These are phyloP conservation scores for Acrocephalus arundinaceus DNA, from an alignment of 2,113 vertebrate species.

Conservation along the genomic window DNA sequence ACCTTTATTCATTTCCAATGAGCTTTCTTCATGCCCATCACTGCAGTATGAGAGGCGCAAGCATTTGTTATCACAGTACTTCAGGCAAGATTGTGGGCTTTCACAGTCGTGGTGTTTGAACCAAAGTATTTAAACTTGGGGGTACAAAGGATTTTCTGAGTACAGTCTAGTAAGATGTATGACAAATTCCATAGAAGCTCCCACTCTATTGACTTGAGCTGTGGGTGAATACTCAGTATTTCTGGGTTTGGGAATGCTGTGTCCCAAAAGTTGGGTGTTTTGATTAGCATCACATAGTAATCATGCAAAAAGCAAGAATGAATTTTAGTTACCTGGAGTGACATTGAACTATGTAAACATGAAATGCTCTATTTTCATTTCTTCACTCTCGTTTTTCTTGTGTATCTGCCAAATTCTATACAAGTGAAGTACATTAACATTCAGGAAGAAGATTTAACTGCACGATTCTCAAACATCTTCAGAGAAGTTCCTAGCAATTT, in stretches of 20 bases:
- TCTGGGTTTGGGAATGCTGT: not conserved
- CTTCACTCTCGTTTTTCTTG: not conserved
- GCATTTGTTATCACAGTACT: not conserved
- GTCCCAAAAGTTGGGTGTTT: not conserved
- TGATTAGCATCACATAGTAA: not conserved
- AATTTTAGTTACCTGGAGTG: not conserved
- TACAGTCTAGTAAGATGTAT: not conserved
- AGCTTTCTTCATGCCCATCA: not conserved
- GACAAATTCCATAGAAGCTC: not conserved
- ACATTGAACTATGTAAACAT: not conserved
- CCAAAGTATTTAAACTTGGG: not conserved
- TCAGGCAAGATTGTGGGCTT: not conserved
- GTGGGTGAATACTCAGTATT: not conserved
- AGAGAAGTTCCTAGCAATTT: not conserved
- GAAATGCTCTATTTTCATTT: not conserved
- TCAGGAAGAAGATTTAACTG: not conserved
- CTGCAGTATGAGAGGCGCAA: not conserved
- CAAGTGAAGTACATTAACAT: not conserved
- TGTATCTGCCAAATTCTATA: not conserved
- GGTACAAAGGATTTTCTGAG: not conserved
- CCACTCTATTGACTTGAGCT: not conserved
- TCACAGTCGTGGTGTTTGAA: not conserved
- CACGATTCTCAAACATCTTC: not conserved
- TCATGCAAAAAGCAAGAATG: not conserved
- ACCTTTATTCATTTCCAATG: not conserved